phyloP scores from a whole-genome alignment of 2,888 invertebrate species.

The Acrobasis repandana region DNA sequence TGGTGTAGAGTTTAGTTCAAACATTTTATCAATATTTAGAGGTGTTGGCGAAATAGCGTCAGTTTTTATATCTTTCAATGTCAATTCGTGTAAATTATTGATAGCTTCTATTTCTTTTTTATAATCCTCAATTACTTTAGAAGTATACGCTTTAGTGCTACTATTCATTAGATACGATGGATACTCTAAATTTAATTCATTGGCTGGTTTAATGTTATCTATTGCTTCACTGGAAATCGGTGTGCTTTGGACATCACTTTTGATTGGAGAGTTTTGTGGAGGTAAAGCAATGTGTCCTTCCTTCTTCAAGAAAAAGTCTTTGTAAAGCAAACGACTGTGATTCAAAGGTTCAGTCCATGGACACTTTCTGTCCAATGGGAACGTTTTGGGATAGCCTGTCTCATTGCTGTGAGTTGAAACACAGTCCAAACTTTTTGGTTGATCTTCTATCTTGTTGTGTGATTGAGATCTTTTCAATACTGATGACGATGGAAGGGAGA shows the following conservation, averaged over 20 bases:
- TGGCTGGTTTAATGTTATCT: constrained; percentile 38
- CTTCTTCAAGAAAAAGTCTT: constrained; percentile 74
- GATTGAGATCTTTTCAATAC: constrained; percentile 50
- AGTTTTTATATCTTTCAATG: constrained; percentile 75
- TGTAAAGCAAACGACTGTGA: constrained; percentile 73
- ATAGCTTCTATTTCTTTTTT: constrained; percentile 78
- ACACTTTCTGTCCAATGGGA: constrained; percentile 49
- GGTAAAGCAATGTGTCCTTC: constrained; percentile 66
- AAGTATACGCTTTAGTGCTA: constrained; percentile 75
- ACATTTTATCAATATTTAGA: constrained; percentile 71
- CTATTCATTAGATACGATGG: constrained; percentile 73
- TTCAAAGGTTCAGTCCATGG: constrained; percentile 66
- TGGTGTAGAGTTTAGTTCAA: constrained; percentile 56
- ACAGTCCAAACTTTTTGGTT: constrained; percentile 69
- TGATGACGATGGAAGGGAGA: constrained; percentile 61
- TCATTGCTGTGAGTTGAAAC: constrained; percentile 55
- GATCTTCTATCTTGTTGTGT: constrained; percentile 50
- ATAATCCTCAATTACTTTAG: constrained; percentile 79
- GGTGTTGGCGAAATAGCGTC: constrained; percentile 73
- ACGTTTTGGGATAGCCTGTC: constrained; percentile 51
- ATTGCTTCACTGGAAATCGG: constrained; percentile 43
- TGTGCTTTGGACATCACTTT: constrained; percentile 39
- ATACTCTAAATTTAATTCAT: constrained; percentile 58
- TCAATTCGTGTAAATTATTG: constrained; percentile 72
- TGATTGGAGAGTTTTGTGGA: constrained; percentile 67